phyloP scores from a whole-genome alignment of 2,113 vertebrate genomes.

The Takifugu flavidus region DNA sequence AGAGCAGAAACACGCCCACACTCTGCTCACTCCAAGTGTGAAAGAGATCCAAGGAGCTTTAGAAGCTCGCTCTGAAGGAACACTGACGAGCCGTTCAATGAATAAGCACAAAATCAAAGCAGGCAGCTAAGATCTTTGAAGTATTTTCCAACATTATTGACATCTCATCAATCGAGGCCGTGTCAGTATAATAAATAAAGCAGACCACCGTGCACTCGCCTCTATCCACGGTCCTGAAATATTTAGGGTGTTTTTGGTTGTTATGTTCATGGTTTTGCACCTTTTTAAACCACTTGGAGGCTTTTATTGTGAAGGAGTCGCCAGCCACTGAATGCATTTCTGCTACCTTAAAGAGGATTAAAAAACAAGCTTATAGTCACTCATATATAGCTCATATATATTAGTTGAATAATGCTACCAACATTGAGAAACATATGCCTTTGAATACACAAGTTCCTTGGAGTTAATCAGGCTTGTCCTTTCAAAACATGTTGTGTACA shows the following conservation, averaged over 20 bases:
- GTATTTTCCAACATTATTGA: not conserved
- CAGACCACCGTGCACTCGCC: too few species aligned
- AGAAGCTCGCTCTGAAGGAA: slow-evolving; percentile 13
- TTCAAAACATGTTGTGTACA: slow-evolving; percentile 1
- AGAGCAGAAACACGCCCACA: slow-evolving; percentile 27
- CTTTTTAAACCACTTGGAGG: not conserved
- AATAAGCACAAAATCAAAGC: slow-evolving; percentile 2
- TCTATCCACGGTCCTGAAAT: not conserved
- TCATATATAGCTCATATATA: too few species aligned
- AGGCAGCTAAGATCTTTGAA: not conserved
- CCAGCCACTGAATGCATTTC: too few species aligned
- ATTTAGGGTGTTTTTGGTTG: not conserved
- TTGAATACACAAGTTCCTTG: not conserved
- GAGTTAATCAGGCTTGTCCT: not conserved
- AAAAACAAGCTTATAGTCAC: too few species aligned
- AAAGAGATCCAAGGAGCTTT: slow-evolving; percentile 20
- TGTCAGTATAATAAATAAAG: too few species aligned
- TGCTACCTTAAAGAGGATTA: too few species aligned
- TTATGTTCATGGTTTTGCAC: not conserved
- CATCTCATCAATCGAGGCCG: too few species aligned
- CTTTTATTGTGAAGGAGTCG: too few species aligned
- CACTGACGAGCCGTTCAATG: slow-evolving; percentile 2
- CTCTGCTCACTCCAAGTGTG: slow-evolving; percentile 6
- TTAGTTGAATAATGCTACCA: not conserved
- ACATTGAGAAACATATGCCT: not conserved